Evolutionary conservation across 1,140 invertebrate genomes (phyloP), one percentile per base, ranked within the genome.

Genomic region (Lerema accius): DNA sequence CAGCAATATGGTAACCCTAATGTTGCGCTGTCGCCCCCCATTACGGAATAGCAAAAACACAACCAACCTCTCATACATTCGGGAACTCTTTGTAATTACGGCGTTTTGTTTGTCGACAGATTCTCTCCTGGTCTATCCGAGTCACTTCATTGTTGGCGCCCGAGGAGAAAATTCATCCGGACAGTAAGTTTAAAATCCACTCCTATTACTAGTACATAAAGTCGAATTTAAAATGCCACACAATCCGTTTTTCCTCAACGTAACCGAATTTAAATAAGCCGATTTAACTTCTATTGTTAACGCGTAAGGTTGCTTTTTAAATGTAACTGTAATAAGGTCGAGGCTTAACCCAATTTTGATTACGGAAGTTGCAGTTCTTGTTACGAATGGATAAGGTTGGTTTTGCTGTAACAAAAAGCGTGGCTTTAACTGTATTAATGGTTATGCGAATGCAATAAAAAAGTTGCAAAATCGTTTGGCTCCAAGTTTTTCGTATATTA

Each of bases 81-180:
- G 17, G 15, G 15, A 42, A 7, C 1, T 13, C 51, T 9, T 55
- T 55, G 39, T 78, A 70, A 68, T 68, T 71, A 73, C 39, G 51
- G 42, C 58, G 64, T 67, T 71, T 71, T 80, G 65, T 80, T 81
- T 81, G 77, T 80, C 71, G 74, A 39, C 81, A 84, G 81, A 80
- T 74, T 72, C 73, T 60, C 64, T 73, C 28, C 67, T 71, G 68
- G 76, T 74, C 58, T 16, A 70, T 59, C 67, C 71, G 60, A 55
- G 61, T 67, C 68, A 71, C 65, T 68, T 71, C 49, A 65, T 69
- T 67, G 67, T 69, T 64, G 58, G 67, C 66, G 59, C 68, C 59
- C 40, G 60, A 60, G 66, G 49, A 35, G 64, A 63, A 39, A 67
- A 68, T 65, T 72, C 65, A 39, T n/a, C 45, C 28, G 11, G 56